These are phyloP conservation scores for Polietes domitor DNA, from an alignment of 2,888 invertebrate genomes.

Conservation along the genomic window DNA sequence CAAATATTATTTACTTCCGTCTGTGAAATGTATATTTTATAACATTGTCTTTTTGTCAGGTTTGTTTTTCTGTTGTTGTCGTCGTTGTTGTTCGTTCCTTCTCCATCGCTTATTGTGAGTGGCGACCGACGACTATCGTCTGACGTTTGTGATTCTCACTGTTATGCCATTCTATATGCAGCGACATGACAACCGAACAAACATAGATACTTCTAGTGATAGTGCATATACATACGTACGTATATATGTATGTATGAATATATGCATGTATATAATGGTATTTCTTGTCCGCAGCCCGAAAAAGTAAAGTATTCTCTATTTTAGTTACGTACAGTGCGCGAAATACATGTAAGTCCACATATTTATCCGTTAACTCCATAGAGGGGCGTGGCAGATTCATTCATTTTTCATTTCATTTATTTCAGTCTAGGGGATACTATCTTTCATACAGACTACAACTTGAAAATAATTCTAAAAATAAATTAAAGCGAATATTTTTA, in stretches of 20 bases:
- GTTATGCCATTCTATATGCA: background rate
- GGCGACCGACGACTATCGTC: background rate
- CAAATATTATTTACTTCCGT: conserved; percentile 62
- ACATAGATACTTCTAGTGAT: no score
- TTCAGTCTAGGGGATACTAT: no score
- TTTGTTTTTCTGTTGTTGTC: background rate
- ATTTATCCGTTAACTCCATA: no score
- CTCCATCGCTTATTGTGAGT: background rate
- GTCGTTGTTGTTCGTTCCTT: conserved; percentile 7
- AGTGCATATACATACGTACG: background rate
- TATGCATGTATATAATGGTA: background rate
- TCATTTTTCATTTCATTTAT: no score
- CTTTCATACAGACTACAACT: no score
- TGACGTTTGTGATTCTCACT: background rate
- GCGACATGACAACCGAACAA: background rate
- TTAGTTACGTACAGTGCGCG: background rate
- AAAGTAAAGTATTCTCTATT: background rate
- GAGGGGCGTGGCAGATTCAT: no score
- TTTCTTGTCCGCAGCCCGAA: background rate
- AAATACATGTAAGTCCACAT: no score
- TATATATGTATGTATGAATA: background rate
- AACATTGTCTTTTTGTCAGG: conserved; percentile 6
- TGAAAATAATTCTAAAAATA: no score
- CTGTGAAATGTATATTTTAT: conserved; percentile 49
- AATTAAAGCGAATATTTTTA: no score